phyloP scores from a whole-genome alignment of 2,888 invertebrate species.

The Drosophila cracens region DNA sequence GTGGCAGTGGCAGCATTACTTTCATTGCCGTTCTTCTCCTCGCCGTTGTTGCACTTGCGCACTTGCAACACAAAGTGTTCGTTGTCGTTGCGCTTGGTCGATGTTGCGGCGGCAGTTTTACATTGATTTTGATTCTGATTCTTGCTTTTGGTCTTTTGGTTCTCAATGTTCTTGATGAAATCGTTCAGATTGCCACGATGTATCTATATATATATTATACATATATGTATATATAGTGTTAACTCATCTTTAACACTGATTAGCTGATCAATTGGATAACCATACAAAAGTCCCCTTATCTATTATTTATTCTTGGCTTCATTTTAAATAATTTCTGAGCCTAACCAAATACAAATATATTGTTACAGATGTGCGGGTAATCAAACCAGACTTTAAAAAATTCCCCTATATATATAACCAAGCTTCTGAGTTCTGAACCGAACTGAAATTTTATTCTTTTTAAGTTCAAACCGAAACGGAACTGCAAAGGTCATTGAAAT shows the following conservation, averaged over 20 bases:
- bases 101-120: constrained; percentile 23
- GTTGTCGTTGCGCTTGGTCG: constrained; percentile 64
- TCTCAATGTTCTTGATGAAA: constrained; percentile 84
- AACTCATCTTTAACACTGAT: too few relatives aligned
- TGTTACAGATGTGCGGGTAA: not conserved
- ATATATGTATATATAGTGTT: not conserved
- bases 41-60: constrained; percentile 66
- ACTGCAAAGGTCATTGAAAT: too few relatives aligned
- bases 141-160: constrained; percentile 74
- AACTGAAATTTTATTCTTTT: not conserved
- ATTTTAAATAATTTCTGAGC: not conserved
- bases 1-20: constrained; percentile 1
- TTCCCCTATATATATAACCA: not conserved
- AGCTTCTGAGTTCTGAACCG: not conserved
- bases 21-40: constrained; percentile 71
- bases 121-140: constrained; percentile 24
- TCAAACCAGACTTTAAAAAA: not conserved
- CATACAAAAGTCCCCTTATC: not conserved
- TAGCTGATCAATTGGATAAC: not conserved
- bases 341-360: not conserved
- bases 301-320: not conserved
- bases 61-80: constrained; percentile 64
- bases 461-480: not conserved
- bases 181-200: constrained; percentile 84
- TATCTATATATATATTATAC: constrained; percentile 59